Base-by-base conservation (phyloP, 2,113 vertebrate genomes). In the Brachyistius frenatus region DNA sequence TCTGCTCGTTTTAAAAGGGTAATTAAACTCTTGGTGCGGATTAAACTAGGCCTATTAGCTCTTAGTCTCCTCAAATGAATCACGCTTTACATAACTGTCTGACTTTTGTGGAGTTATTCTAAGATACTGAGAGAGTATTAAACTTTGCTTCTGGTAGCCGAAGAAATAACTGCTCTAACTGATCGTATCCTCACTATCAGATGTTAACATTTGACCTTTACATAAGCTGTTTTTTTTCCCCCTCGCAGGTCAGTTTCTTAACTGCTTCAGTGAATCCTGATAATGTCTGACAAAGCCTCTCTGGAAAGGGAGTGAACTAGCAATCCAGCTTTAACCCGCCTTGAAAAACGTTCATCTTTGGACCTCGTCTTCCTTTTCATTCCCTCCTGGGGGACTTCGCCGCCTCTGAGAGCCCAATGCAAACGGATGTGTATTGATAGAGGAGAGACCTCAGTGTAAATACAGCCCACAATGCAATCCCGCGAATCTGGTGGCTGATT, bases 391-490 rank as follows among this genome's bases (percentile, higher is more conserved):
- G 49, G 58, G 84, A 77, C 82, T 77, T 71, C 2, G 3, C 56
- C 82, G 74, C 86, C 65, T 67, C 64, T 13, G 37, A 73, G 76
- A 68, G 73, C 65, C 23, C 0, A 80, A 83, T 69, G 73, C 66
- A 82, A 88, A 88, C 32, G 67, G 78, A 85, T 90, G 83, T 86
- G 80, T 89, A 84, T 78, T 86, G 85, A 90, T 84, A 64, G 64
- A 65, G 66, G 68, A 78, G 64, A 80, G 71, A 75, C 64, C 4
- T 9, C 79, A 80, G 80, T 74, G 81, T 89, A 90, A 93, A 93
- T 88, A 90, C 31, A 33, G 46, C 86, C 79, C 75, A 91, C 80
- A 86, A 80, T 79, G 84, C 86, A 81, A 76, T 87, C 67, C 58
- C 66, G 81, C 69, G 23, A 70, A 85, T 82, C 77, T 82, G 36